Evolutionary conservation across 2,797 vertebrate genomes (phyloP), one percentile per base, ranked within the genome.

Genomic region (Spinus pinus): DNA sequence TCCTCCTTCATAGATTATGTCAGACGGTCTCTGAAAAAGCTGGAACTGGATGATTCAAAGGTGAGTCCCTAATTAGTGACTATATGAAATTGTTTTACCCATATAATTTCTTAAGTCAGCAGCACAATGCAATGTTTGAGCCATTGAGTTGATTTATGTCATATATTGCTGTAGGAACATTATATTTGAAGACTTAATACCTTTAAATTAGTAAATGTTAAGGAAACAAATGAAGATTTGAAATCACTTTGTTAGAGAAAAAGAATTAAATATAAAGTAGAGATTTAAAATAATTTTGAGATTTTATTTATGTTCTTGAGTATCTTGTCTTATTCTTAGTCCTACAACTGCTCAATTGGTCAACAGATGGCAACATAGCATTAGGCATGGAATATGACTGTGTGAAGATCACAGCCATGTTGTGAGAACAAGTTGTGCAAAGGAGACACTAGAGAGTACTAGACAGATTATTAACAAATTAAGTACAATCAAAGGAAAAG

Each of bases 1-100:
- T 98, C 98, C 44, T 99, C 98, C 11, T 99, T 99, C 65, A 85
- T 98, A 97, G 99, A 99, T 94, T 99, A 99, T 81, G 98, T 99
- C 51, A 98, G 98, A 46, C 98, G 98, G 93, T 99, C 99, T 81
- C 98, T 99, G 53, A 97, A 96, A 92, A 98, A 98, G 90, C 98
- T 99, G 97, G 99, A 98, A 9, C 97, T 99, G 97, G 99, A 99
- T 95, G 99, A 99, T 23, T 98, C 97, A 25, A 98, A 99, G 99
- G 99, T 99, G 51, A 95, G 98, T 96, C 33, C 28, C 39, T 91
- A 46, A 57, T 92, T 7, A 69, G 7, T 70, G 30, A 81, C 31
- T 69, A 4, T 51, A 66, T 85, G 31, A 77, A 95, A 23, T 81
- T 39, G 15, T 79, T 33, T 33, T 23, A 66, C 39, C 30, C 6